Evolutionary conservation across 2,888 invertebrate genomes (phyloP), one percentile per base, ranked within the genome.

Genomic region (Tetranychus truncatus): DNA sequence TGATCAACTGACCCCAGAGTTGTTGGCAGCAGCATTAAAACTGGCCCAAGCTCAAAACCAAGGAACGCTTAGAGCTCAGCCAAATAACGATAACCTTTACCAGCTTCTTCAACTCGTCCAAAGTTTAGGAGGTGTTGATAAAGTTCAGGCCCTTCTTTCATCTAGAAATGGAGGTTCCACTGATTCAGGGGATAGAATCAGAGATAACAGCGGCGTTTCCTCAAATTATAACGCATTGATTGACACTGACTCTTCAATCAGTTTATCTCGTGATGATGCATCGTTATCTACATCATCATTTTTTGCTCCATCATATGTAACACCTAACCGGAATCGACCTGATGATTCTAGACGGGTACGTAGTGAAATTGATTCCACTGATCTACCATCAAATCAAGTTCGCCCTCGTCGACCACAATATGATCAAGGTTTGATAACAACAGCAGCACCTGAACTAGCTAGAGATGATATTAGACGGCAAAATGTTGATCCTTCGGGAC

Each of bases 61-160:
- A 44, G 21, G n/a, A 20, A 24, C 69, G 8, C 18, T 18, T 20
- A n/a, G 21, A 69, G 8, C 55, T 5, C 21, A 21, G 65, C 21
- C 65, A 34, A 21, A 11, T 18, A 66, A 73, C 15, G 73, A 77
- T n/a, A 74, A 77, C 21, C 75, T 80, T 1, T 78, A 78, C 0
- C 79, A 80, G 66, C 72, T 80, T 9, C 75, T 80, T 8, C 76
- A 77, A 24, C 77, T 80, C 20, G 77, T 80, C 18, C 78, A 80
- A 77, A 78, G 79, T 74, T 79, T 81, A 73, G 81, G 81, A 73
- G 81, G 81, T 74, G 80, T 81, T 76, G 80, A 81, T 75, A 77
- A 79, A 77, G 78, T 79, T 45, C 79, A 80, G 78, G 79, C 76
- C 46, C 71, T 79, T 24, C 44, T 79, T 9, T 76, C 76, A n/a